Evolutionary conservation across 2,888 invertebrate genomes (phyloP), one percentile per base, ranked within the genome.

Genomic region (Geophilus truncorum): DNA sequence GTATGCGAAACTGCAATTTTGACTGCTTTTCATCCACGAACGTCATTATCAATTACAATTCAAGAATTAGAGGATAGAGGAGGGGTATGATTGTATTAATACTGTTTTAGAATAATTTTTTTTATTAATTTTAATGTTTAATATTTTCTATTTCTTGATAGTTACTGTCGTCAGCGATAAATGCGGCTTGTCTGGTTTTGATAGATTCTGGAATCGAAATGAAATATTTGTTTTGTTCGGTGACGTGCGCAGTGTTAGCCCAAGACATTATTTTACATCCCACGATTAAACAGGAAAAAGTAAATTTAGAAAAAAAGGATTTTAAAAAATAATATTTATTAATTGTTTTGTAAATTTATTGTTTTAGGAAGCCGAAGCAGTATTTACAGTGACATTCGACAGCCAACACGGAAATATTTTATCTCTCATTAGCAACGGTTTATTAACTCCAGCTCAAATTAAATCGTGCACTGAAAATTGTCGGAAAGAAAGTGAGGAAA

Each of bases 11-110:
- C 92, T 12, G 91, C 92, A 0, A 87, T 97, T 40, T 85, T 93
- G 0, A 89, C 92, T 0, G 88, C 91, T 23, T 85, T 94, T 45
- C 93, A 95, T 88, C 96, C 97, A 4, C 90, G 95, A 78, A 92
- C 95, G 0, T 91, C 92, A 30, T 91, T 97, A 84, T 90, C 91
- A 0, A 88, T 97, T 57, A 92, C 93, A 80, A 87, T 97, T 80
- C 96, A 97, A 86, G 96, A 97, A 88, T 87, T 96, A 85, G 94
- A 96, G 86, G 92, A 95, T 87, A 90, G 89, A 86, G 94, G 94
- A 83, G 92, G 93, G 84, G 95, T 95, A 87, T 32, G 10, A 18
- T 23, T 79, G 30, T 10, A 15, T 15, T 70, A 6, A 10, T 28
- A 28, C 0, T 9, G 25, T 75, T 75, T 10, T 12, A 34, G 2